Evolutionary conservation across 1,140 invertebrate species (phyloP).

Genomic region (Trichoplusia ni): DNA sequence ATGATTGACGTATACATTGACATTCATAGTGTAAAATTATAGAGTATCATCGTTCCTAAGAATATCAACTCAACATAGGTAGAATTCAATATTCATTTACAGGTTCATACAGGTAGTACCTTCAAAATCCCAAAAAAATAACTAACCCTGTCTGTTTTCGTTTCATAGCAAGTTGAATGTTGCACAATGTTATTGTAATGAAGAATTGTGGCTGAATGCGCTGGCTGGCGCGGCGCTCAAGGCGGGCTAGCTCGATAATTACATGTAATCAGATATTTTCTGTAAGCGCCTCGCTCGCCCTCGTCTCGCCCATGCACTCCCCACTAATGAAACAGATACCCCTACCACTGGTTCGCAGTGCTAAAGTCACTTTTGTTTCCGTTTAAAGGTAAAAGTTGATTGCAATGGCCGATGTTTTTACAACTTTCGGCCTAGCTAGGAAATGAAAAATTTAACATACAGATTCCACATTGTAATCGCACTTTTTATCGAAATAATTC

Average conservation of each 20-base stretch:
- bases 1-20: not conserved
- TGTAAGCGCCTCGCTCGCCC: constrained; percentile 65
- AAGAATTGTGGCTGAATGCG: constrained; percentile 1
- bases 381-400: too few species aligned
- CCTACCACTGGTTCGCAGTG: constrained; percentile 43
- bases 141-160: not conserved
- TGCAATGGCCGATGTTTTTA: too few species aligned
- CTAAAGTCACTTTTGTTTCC: not conserved
- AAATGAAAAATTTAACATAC: too few species aligned
- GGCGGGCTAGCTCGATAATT: constrained; percentile 69
- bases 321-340: constrained; percentile 67
- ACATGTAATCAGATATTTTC: constrained; percentile 82
- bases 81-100: too few species aligned
- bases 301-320: constrained; percentile 60
- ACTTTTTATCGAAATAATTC: too few species aligned
- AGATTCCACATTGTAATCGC: too few species aligned
- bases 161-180: not conserved
- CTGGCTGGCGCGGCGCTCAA: constrained; percentile 32
- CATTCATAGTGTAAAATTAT: not conserved
- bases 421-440: too few species aligned
- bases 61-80: too few species aligned
- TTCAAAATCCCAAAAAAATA: too few species aligned
- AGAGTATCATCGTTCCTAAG: too few species aligned
- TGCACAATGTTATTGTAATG: constrained; percentile 12
- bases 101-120: too few species aligned